Conservation (phyloP, 2,113 vertebrate species). For the Triplophysa rosa region DNA sequence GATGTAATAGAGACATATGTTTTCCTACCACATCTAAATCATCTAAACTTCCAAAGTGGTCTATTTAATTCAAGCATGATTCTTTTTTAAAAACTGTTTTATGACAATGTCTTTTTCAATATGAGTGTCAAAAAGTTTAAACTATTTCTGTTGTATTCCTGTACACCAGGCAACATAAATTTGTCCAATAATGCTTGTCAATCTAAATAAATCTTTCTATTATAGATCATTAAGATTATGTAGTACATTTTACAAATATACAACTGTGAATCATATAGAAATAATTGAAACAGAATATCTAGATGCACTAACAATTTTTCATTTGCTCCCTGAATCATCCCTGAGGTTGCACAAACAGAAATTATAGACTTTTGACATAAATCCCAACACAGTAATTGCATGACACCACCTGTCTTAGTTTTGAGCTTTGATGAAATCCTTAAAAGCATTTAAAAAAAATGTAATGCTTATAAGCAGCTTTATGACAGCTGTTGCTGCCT, state of each 20-base stretch:
- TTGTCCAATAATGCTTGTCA: too few species aligned
- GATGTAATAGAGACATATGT: too few species aligned
- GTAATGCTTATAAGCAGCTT: background rate
- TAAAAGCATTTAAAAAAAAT: conserved; percentile 8
- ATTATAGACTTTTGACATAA: background rate
- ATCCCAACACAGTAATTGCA: background rate
- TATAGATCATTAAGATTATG: background rate
- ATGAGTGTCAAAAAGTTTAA: background rate
- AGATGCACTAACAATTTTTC: background rate
- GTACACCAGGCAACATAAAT: too few species aligned
- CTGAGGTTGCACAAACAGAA: background rate
- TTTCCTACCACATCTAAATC: background rate
- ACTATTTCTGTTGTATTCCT: background rate
- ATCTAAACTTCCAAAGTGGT: background rate
- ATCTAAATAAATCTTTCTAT: background rate
- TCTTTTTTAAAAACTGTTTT: too few species aligned
- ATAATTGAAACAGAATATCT: too few species aligned
- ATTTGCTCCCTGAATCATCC: background rate
- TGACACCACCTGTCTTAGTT: conserved; percentile 1
- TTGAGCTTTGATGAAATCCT: background rate
- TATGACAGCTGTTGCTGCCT: conserved; percentile 14
- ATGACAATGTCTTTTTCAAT: background rate
- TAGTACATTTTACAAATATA: too few species aligned
- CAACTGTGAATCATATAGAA: too few species aligned
- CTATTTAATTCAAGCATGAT: background rate